These are phyloP conservation scores for Danio aesculapii DNA, from an alignment of 2,797 vertebrate genomes.

Conservation along the genomic window DNA sequence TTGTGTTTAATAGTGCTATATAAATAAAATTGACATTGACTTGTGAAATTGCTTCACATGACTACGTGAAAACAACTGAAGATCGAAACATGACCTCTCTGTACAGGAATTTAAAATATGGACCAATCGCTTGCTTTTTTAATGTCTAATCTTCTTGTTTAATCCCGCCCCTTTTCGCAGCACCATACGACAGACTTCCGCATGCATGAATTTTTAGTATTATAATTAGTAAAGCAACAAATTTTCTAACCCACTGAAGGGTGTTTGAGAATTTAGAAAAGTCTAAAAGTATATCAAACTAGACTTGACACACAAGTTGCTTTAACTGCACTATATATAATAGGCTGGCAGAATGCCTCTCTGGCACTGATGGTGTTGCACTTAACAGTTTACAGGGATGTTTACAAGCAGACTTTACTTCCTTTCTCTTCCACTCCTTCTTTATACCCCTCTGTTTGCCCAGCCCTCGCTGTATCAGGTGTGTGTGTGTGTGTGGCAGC, in stretches of 20 bases:
- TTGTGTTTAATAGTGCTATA: too few relatives aligned
- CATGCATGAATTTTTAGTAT: too few relatives aligned
- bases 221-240: too few relatives aligned
- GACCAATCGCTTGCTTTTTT: too few relatives aligned
- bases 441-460: not conserved
- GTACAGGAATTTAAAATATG: too few relatives aligned
- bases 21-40: too few relatives aligned
- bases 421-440: not conserved
- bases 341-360: not conserved
- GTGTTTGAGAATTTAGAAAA: not conserved
- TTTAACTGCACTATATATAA: not conserved
- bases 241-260: not conserved
- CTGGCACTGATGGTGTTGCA: not conserved
- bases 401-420: conserved; percentile 23
- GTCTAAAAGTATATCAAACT: not conserved
- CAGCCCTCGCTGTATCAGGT: not conserved
- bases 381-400: not conserved
- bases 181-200: too few relatives aligned
- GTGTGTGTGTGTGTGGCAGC: conserved; percentile 17
- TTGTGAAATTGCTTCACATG: too few relatives aligned
- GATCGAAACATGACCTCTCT: too few relatives aligned
- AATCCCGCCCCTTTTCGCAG: too few relatives aligned
- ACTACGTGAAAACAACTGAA: too few relatives aligned
- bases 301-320: not conserved
- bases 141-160: too few relatives aligned